Evolutionary conservation across 2,113 vertebrate species (phyloP).

Genomic region (Pandion haliaetus): DNA sequence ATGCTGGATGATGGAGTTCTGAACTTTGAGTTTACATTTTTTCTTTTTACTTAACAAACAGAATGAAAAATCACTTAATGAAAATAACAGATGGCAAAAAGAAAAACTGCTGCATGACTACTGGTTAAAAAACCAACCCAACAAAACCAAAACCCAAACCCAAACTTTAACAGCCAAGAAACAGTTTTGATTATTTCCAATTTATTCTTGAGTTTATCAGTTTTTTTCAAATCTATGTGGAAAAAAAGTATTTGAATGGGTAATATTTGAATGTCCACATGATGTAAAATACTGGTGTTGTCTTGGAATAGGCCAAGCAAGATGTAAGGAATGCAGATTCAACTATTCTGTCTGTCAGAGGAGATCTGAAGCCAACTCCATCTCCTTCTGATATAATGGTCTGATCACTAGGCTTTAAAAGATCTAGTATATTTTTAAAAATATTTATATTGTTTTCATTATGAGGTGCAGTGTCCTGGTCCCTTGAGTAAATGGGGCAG

Average conservation of each 20-base stretch:
- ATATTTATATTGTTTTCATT: neutral
- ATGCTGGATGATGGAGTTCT: neutral
- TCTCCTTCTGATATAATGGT: neutral
- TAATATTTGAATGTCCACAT: rapidly evolving
- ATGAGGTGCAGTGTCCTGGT: neutral
- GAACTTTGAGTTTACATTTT: neutral
- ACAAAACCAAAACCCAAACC: neutral
- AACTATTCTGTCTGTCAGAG: neutral
- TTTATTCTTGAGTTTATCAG: neutral
- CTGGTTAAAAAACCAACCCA: neutral
- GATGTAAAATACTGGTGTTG: rapidly evolving
- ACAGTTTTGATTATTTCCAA: neutral
- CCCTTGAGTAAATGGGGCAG: neutral
- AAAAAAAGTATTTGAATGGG: neutral
- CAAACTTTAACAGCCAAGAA: neutral
- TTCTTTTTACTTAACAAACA: neutral
- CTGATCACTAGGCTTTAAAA: neutral
- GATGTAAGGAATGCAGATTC: neutral
- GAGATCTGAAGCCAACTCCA: neutral
- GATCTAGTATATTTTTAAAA: neutral
- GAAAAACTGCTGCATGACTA: neutral
- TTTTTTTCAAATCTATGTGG: neutral
- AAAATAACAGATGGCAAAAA: neutral
- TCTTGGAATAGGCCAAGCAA: neutral
- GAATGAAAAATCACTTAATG: neutral